phyloP scores from a whole-genome alignment of 2,888 invertebrate genomes.

The Ceramica pisi region DNA sequence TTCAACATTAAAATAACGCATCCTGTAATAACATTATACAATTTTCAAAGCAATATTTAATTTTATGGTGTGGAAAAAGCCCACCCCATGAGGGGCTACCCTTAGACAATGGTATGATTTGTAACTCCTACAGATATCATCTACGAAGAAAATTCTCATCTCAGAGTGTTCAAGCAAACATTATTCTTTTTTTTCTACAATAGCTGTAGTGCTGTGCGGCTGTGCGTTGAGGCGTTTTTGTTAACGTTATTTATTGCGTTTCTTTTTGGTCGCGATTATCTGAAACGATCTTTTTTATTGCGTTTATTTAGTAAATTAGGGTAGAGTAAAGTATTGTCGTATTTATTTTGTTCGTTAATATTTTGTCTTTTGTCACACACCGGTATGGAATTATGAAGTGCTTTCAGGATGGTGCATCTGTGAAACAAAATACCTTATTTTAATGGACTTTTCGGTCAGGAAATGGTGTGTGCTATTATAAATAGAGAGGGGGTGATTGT shows the following conservation, averaged over 20 bases:
- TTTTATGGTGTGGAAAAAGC: conserved; percentile 88
- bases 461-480: conserved; percentile 45
- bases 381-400: conserved; percentile 14
- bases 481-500: conserved; percentile 24
- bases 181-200: conserved; percentile 70
- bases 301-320: conserved; percentile 66
- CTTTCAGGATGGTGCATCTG: conserved; percentile 13
- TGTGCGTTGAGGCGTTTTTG: conserved; percentile 70
- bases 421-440: conserved; percentile 28
- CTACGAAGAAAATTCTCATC: conserved; percentile 74
- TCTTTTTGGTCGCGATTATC: conserved; percentile 63
- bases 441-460: conserved; percentile 39
- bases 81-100: conserved; percentile 72
- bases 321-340: conserved; percentile 25
- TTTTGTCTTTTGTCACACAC: conserved; percentile 25
- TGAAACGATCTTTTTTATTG: conserved; percentile 65
- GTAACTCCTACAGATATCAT: conserved; percentile 80
- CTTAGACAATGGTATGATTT: conserved; percentile 86
- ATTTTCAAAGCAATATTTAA: conserved; percentile 82
- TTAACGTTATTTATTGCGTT: conserved; percentile 76
- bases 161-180: conserved; percentile 70
- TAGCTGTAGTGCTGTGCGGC: conserved; percentile 56
- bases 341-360: conserved; percentile 33
- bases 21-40: conserved; percentile 78
- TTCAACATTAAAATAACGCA: conserved; percentile 62